phyloP scores from a whole-genome alignment of 2,888 invertebrate species.

The Yponomeuta sedellus region DNA sequence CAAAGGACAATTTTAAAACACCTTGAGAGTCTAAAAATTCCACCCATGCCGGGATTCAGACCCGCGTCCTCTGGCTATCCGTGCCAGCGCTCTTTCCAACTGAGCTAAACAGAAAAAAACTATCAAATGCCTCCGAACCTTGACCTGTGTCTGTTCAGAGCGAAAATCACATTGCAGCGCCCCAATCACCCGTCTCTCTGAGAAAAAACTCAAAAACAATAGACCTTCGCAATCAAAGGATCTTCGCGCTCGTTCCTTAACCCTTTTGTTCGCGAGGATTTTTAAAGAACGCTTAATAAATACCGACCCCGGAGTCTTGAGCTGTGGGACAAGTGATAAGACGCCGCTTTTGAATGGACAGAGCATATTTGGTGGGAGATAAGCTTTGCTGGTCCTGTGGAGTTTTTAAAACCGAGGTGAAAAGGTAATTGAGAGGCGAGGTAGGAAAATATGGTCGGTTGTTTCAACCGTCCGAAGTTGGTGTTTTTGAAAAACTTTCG shows the following conservation, averaged over 20 bases:
- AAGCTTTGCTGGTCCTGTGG: not conserved
- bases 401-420: not conserved
- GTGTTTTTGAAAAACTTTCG: not conserved
- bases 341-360: not conserved
- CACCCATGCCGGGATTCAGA: no score
- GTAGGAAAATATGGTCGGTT: not conserved
- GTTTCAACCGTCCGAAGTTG: not conserved
- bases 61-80: no score
- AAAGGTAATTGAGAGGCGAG: not conserved
- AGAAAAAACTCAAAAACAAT: conserved; percentile 1
- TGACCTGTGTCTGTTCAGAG: not conserved
- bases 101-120: no score
- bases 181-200: not conserved
- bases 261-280: conserved; percentile 11
- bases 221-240: conserved; percentile 10
- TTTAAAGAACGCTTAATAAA: conserved; percentile 14
- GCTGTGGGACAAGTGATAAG: not conserved
- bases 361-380: not conserved
- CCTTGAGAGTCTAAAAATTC: no score
- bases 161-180: not conserved
- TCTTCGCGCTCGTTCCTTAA: not conserved
- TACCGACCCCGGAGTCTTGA: not conserved
- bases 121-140: not conserved
- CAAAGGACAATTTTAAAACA: no score
- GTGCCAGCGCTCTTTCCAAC: no score